These are phyloP conservation scores for Augochlorella aurata DNA, from an alignment of 2,888 invertebrate genomes.

Conservation along the genomic window DNA sequence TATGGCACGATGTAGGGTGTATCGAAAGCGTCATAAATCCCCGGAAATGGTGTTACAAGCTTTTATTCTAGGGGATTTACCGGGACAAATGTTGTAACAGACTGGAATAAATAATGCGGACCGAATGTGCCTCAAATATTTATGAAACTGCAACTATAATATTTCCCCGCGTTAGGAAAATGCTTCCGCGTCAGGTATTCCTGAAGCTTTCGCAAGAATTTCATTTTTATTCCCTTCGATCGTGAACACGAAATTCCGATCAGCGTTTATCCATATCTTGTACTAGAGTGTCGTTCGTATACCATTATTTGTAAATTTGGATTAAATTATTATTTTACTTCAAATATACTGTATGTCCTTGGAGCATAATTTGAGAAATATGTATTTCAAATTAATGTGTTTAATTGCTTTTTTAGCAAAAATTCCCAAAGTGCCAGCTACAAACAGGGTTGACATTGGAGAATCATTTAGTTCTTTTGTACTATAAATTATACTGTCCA, in stretches of 20 bases:
- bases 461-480: too few species aligned
- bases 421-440: too few species aligned
- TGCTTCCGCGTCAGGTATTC: background rate
- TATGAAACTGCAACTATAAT: background rate
- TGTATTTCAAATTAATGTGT: too few species aligned
- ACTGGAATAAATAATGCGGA: background rate
- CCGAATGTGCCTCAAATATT: background rate
- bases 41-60: conserved; percentile 1
- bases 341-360: background rate
- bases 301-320: background rate
- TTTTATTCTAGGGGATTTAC: background rate
- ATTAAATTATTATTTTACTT: background rate
- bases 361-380: too few species aligned
- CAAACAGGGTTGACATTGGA: too few species aligned
- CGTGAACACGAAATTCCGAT: too few species aligned
- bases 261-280: too few species aligned
- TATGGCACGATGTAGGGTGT: background rate
- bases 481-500: too few species aligned
- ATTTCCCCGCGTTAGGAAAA: background rate
- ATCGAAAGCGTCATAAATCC: conserved; percentile 11
- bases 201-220: background rate
- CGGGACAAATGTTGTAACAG: background rate
- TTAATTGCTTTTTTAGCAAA: too few species aligned
- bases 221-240: too few species aligned
- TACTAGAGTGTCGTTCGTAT: background rate